Evolutionary conservation across 2,888 invertebrate species (phyloP), one percentile per base, ranked within the genome.

Genomic region (Vannuccia rotundouncinata): DNA sequence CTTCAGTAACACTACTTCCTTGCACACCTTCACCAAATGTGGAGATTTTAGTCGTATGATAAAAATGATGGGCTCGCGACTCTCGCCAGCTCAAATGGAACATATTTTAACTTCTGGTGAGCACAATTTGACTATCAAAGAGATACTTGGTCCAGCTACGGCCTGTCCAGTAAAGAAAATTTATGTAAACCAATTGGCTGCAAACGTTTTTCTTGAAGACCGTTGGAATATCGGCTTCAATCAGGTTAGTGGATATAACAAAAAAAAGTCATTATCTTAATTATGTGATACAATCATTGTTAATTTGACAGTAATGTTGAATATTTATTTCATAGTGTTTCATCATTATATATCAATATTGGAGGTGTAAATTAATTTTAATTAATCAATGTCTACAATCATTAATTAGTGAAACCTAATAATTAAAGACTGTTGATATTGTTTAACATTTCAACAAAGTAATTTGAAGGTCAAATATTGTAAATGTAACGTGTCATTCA

Each of bases 151-250:
- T n/a, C 31, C 60, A 13, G 31, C 27, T 74, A 22, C 30, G 27
- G 1, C 5, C 29, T 78, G 74, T 29, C 79, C 79, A 1, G 10
- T 79, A n/a, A 79, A 74, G 45, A 1, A 77, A 2, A 22, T 79
- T 27, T 29, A 79, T 22, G 60, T 79, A 2, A 79, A 79, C 29
- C 74, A 74, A 29, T 29, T 79, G 2, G 74, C 79, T 2, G 79
- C 79, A 13, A 79, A 79, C 28, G 29, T 10, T 10, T 27, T 27
- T 29, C 74, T 77, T 28, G 79, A 79, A 76, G 79, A 79, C 22
- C 22, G 74, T 25, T 79, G 79, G 79, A 79, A 79, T 22, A 74
- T 79, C 1, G 79, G 79, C 10, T 74, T 79, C 13, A 79, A 30
- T 25, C 79, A 79, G 27, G 74, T 22, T 17, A 22, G 13, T 10